Evolutionary conservation across 1,140 invertebrate genomes (phyloP), one percentile per base, ranked within the genome.

Genomic region (Lucilia sericata): DNA sequence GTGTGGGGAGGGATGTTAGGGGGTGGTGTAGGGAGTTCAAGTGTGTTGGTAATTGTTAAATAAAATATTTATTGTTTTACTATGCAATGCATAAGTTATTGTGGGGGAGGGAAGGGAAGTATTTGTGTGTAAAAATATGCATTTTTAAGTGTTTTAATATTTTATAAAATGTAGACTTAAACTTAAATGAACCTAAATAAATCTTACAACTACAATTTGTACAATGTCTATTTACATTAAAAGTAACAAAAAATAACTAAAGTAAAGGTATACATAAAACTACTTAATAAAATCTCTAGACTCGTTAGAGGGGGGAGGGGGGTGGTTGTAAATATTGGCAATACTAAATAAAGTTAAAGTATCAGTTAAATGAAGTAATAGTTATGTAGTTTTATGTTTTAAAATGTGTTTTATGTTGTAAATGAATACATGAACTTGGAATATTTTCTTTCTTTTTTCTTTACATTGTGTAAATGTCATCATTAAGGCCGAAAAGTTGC

Each of bases 191-290:
- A 25, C 65, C 65, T 70, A 70, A 70, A 70, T 70, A 70, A 21
- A 70, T 10, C 65, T 70, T 70, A 70, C n/a, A 12, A 3, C 65
- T 70, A 70, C n/a, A 70, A 70, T 70, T 70, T 70, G 65, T 70
- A 70, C 65, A 70, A 70, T 70, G 17, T 70, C 51, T 55, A 55
- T 55, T 55, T 55, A 55, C 51, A 55, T 7, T 42, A 42, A 55
- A 55, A 55, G 51, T n/a, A n/a, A n/a, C 5, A 55, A 55, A 55
- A 55, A 17, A 55, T 12, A 55, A 17, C 51, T 12, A 55, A 55
- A 55, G 7, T 55, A n/a, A n/a, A n/a, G n/a, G n/a, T 14, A 13
- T 14, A 55, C 17, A 14, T 55, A 55, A 55, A 55, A 55, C 42
- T 8, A 42, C 42, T 42, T 42, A 42, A 42, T 42, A 42, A 42